Percentiles rank a stretch among this genome's conserved stretches.
Evolutionary conservation across 1,140 invertebrate species (phyloP).

Genomic region (Asobara japonica): DNA sequence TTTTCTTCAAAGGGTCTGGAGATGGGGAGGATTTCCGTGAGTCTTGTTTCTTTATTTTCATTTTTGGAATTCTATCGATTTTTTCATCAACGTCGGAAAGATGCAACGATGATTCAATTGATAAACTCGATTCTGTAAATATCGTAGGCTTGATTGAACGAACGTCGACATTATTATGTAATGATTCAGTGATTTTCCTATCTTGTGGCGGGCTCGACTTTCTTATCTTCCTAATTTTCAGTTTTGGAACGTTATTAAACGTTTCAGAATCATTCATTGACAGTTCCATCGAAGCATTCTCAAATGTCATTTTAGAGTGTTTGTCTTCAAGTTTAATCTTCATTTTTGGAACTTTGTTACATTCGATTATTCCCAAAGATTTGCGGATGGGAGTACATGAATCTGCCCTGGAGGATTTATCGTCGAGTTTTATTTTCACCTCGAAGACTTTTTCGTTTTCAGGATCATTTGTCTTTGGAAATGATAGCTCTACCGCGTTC

Average conservation of each 20-base stretch:
- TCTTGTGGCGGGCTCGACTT: constrained; percentile 23
- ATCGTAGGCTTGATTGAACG: neutral
- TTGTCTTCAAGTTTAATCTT: constrained; percentile 62
- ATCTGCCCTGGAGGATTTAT: constrained; percentile 34
- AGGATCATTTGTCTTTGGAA: constrained; percentile 32
- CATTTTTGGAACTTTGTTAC: constrained; percentile 60
- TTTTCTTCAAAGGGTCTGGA: constrained; percentile 36
- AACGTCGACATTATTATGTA: neutral
- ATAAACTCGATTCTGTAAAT: neutral
- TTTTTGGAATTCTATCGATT: constrained; percentile 47
- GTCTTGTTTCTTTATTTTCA: constrained; percentile 51
- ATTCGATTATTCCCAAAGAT: constrained; percentile 35
- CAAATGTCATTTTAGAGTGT: constrained; percentile 49
- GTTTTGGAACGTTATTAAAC: constrained; percentile 52
- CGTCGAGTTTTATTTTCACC: constrained; percentile 44
- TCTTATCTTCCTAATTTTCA: constrained; percentile 56
- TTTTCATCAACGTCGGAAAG: neutral
- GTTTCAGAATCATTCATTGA: constrained; percentile 35
- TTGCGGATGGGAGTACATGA: constrained; percentile 21
- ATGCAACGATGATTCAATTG: neutral
- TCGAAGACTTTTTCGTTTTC: constrained; percentile 41
- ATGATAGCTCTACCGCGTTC: constrained; percentile 51
- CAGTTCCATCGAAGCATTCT: constrained; percentile 42
- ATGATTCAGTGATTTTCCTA: constrained; percentile 15
- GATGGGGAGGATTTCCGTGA: constrained; percentile 13